A percentile compares a stretch with the other conserved stretches of the same genome.
These are phyloP conservation scores for Neotragus pygmaeus DNA, from an alignment of 2,113 vertebrate species.

Conservation along the genomic window DNA sequence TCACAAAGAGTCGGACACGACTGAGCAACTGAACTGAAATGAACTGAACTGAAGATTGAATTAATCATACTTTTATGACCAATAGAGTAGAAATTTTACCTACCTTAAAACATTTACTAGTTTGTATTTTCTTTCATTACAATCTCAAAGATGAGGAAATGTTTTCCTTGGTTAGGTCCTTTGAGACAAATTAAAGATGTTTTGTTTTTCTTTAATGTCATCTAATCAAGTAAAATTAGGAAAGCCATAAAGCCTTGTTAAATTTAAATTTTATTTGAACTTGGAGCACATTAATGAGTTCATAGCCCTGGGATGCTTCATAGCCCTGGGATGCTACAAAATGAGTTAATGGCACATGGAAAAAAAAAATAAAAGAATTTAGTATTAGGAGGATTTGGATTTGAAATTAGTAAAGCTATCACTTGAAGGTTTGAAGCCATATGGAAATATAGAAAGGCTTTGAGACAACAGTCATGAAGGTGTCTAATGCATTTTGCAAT, in stretches of 20 bases:
- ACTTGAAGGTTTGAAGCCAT: neutral
- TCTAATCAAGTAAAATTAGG: constrained; percentile 43
- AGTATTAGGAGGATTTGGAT: neutral
- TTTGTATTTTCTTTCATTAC: neutral
- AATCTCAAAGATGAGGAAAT: neutral
- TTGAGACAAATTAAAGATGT: constrained; percentile 47
- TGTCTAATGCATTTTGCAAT: neutral
- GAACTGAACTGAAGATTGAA: too few relatives aligned
- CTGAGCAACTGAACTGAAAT: too few relatives aligned
- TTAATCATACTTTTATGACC: neutral
- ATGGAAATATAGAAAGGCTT: neutral
- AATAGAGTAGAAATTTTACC: neutral
- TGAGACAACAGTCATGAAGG: neutral
- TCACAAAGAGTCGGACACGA: accelerated
- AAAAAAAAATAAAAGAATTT: constrained; percentile 30
- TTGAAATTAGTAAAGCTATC: constrained; percentile 46
- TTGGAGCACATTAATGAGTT: constrained; percentile 30
- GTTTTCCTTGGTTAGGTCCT: neutral
- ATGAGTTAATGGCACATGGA: constrained; percentile 6
- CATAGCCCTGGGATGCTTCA: neutral
- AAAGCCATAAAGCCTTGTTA: constrained; percentile 40
- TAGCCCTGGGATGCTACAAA: constrained; percentile 30
- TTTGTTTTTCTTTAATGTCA: constrained; percentile 42
- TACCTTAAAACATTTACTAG: neutral
- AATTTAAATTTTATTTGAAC: constrained; percentile 55